Percentiles rank a stretch among this genome's conserved stretches.
Evolutionary conservation across 2,888 invertebrate genomes (phyloP).

Genomic region (Fissipunctia ypsillon): DNA sequence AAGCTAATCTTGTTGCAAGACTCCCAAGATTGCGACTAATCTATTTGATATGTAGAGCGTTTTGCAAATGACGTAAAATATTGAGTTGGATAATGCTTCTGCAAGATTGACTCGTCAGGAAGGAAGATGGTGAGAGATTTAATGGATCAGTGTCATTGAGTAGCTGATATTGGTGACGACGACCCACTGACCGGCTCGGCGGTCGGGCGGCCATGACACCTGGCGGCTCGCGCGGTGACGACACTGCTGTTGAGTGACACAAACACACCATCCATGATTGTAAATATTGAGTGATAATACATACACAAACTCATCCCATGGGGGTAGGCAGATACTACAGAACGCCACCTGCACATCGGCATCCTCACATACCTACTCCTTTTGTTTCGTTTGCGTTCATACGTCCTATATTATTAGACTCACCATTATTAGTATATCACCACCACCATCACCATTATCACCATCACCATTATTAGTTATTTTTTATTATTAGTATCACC

Average conservation of each 20-base stretch:
- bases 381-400: neutral
- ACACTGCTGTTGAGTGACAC: neutral
- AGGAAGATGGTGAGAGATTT: slow-evolving; percentile 35
- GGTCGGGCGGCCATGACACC: neutral
- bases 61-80: slow-evolving; percentile 22
- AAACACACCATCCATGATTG: neutral
- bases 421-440: too few relatives aligned
- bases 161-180: slow-evolving; percentile 14
- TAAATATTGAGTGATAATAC: neutral
- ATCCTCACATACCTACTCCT: neutral
- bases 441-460: too few relatives aligned
- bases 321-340: neutral
- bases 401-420: too few relatives aligned
- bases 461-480: too few relatives aligned
- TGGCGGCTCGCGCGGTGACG: neutral
- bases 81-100: slow-evolving; percentile 1
- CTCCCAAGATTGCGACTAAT: slow-evolving; percentile 21
- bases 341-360: neutral
- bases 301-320: neutral
- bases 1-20: slow-evolving; percentile 13
- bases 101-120: slow-evolving; percentile 45
- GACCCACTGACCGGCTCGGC: too few relatives aligned
- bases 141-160: slow-evolving; percentile 34
- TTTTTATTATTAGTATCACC: too few relatives aligned
- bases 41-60: slow-evolving; percentile 32